Percentiles rank a stretch among this genome's conserved stretches.
These are phyloP conservation scores for Rafetus swinhoei DNA, from an alignment of 2,113 vertebrate species.

Conservation along the genomic window DNA sequence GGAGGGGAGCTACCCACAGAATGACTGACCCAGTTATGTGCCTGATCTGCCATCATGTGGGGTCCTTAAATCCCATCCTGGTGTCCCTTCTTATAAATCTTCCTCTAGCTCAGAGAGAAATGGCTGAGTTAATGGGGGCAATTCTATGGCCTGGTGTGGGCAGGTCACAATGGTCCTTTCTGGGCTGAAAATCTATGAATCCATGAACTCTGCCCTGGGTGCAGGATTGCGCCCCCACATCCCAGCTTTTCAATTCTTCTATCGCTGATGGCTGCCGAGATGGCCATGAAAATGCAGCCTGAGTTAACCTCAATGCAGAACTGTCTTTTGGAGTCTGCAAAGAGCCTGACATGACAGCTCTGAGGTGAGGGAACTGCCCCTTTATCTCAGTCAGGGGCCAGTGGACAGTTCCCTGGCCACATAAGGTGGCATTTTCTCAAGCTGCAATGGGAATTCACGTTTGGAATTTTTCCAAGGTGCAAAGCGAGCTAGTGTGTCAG, in stretches of 20 bases:
- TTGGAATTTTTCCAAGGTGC: too few relatives aligned
- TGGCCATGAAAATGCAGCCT: background rate
- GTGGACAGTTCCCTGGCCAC: too few relatives aligned
- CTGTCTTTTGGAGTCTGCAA: background rate
- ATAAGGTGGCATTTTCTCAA: background rate
- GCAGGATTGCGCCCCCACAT: background rate
- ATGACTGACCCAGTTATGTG: background rate
- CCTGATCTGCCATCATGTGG: background rate
- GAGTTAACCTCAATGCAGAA: background rate
- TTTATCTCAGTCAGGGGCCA: background rate
- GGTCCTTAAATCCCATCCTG: background rate
- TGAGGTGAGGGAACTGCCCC: background rate
- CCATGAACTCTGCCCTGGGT: background rate
- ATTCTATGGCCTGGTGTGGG: background rate
- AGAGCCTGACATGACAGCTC: background rate
- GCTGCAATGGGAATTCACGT: background rate
- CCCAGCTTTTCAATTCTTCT: background rate
- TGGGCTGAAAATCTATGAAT: background rate
- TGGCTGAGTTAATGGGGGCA: background rate
- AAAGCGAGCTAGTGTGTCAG: too few relatives aligned
- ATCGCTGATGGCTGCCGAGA: background rate
- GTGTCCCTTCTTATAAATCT: background rate
- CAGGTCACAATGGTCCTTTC: background rate
- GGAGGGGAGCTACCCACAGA: background rate
- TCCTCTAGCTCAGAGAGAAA: background rate